These are phyloP conservation scores for Thalassoma bifasciatum DNA, from an alignment of 2,113 vertebrate genomes.

Conservation along the genomic window DNA sequence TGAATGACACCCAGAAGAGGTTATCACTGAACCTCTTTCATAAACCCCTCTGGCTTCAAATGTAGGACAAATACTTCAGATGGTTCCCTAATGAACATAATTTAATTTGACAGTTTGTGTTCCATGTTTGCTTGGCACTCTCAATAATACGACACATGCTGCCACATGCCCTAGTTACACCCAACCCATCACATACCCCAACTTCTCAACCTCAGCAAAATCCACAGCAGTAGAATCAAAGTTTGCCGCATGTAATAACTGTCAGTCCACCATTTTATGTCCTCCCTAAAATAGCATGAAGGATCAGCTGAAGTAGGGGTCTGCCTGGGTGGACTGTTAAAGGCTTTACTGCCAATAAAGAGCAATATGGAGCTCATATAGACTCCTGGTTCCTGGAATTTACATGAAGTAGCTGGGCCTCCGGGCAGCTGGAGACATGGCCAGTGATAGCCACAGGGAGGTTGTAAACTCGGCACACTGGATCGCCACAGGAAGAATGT, in stretches of 20 bases:
- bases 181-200: conserved; percentile 2
- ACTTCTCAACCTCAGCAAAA: neutral
- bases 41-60: neutral
- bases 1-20: neutral
- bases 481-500: neutral
- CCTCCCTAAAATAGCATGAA: conserved; percentile 17
- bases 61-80: conserved; percentile 25
- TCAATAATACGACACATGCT: neutral
- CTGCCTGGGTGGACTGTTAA: conserved; percentile 30
- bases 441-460: conserved; percentile 16
- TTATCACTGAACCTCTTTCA: conserved; percentile 24
- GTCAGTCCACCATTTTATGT: conserved; percentile 30
- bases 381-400: conserved; percentile 52
- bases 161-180: neutral
- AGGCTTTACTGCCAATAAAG: conserved; percentile 63
- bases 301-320: conserved; percentile 18
- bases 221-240: conserved; percentile 6
- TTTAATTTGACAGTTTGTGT: conserved; percentile 4
- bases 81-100: conserved; percentile 4
- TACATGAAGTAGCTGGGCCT: conserved; percentile 37
- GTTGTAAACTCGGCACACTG: conserved; percentile 39
- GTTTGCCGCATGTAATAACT: neutral
- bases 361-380: conserved; percentile 40
- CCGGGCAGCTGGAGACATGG: conserved; percentile 8
- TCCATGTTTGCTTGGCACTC: conserved; percentile 12